Conservation (phyloP, 2,888 invertebrate genomes). For the Cerastis rubricosa region DNA sequence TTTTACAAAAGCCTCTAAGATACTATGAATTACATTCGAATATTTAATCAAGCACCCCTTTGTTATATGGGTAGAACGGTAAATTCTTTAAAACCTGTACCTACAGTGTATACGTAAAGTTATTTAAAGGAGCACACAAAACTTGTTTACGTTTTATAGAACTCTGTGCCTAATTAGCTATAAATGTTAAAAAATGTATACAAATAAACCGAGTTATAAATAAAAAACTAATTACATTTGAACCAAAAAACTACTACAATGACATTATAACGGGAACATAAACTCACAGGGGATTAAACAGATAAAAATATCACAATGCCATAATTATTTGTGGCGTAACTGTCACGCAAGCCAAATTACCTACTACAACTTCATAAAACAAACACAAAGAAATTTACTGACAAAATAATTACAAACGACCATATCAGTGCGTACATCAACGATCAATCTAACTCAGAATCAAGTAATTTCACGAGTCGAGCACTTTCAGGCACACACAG, state of each 20-base stretch:
- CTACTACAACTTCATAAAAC: slow-evolving; percentile 17
- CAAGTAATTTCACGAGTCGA: slow-evolving; percentile 67
- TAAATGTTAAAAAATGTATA: too few relatives aligned
- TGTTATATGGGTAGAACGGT: neutral
- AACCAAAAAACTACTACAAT: neutral
- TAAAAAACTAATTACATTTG: slow-evolving; percentile 4
- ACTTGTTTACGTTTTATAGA: neutral
- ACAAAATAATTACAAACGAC: slow-evolving; percentile 16
- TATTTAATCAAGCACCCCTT: slow-evolving; percentile 6
- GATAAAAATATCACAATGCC: slow-evolving; percentile 10
- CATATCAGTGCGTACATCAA: slow-evolving; percentile 32
- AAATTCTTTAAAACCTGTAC: neutral
- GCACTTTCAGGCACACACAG: slow-evolving; percentile 60
- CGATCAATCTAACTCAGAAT: slow-evolving; percentile 67
- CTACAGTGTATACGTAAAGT: too few relatives aligned
- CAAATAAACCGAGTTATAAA: neutral
- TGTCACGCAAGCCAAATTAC: slow-evolving; percentile 19
- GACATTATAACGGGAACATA: neutral
- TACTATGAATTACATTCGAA: neutral
- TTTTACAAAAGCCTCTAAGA: slow-evolving; percentile 8
- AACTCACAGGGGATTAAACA: neutral
- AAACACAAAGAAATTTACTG: neutral
- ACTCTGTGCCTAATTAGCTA: neutral
- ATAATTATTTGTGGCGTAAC: slow-evolving; percentile 11
- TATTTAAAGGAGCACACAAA: neutral